These are phyloP conservation scores for Macrosoma leucophasiata DNA, from an alignment of 2,888 invertebrate species.

Conservation along the genomic window DNA sequence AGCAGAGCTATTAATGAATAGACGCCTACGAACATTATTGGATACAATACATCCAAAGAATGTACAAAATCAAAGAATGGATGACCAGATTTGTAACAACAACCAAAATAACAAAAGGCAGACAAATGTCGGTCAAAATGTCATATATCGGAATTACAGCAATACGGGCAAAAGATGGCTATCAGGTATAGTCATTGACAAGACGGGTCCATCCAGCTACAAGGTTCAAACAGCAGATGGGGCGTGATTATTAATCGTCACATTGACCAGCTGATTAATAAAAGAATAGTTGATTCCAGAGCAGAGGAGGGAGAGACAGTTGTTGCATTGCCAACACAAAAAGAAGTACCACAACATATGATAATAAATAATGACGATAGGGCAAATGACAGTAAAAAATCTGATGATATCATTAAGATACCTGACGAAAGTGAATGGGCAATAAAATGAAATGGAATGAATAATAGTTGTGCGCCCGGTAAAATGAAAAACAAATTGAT, in stretches of 20 bases:
- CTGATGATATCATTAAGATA: conserved; percentile 9
- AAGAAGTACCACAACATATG: no score
- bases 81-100: conserved; percentile 11
- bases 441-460: conserved; percentile 13
- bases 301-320: background rate
- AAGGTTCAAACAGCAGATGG: no score
- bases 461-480: conserved; percentile 8
- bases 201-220: no score
- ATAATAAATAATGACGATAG: no score
- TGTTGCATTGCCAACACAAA: background rate
- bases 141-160: conserved; percentile 7
- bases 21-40: conserved; percentile 15
- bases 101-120: conserved; percentile 9
- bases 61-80: conserved; percentile 3
- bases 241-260: conserved; percentile 7
- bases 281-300: conserved; percentile 1
- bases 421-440: conserved; percentile 9
- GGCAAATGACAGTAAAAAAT: conserved; percentile 3
- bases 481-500: conserved; percentile 11
- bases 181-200: no score
- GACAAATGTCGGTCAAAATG: conserved; percentile 9
- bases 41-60: conserved; percentile 15
- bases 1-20: conserved; percentile 17
- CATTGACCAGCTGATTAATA: conserved; percentile 11
- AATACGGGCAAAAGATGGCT: conserved; percentile 3